phyloP scores from a whole-genome alignment of 1,140 invertebrate species.

The Harpegnathos saltator region DNA sequence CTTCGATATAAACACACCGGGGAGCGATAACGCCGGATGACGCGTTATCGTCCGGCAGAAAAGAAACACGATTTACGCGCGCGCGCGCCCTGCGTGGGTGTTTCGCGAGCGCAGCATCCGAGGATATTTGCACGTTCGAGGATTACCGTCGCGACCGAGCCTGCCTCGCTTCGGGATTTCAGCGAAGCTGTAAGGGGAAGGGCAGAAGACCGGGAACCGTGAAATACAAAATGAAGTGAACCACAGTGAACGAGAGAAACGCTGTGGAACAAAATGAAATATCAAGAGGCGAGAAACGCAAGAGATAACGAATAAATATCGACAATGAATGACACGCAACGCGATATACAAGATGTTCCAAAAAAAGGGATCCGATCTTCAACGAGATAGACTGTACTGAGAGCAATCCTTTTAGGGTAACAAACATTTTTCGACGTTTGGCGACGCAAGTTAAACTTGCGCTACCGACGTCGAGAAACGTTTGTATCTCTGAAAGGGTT shows the following conservation, averaged over 20 bases:
- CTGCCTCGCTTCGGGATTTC: conserved; percentile 10
- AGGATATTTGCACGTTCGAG: conserved; percentile 35
- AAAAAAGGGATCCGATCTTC: too few relatives aligned
- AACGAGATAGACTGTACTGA: too few relatives aligned
- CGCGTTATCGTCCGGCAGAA: conserved; percentile 30
- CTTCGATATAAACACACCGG: conserved; percentile 45
- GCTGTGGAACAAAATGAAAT: neutral
- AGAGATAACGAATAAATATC: conserved; percentile 2
- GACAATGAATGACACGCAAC: neutral
- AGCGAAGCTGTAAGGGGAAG: neutral
- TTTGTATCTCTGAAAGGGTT: too few relatives aligned
- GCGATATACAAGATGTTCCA: neutral
- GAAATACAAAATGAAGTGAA: conserved; percentile 31
- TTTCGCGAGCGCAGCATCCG: conserved; percentile 16
- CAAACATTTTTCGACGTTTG: too few relatives aligned
- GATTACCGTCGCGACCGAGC: conserved; percentile 24
- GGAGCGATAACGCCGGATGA: conserved; percentile 42
- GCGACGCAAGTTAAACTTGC: too few relatives aligned
- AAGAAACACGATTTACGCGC: conserved; percentile 46
- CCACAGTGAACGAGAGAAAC: neutral
- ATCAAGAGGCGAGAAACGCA: neutral
- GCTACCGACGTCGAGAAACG: too few relatives aligned
- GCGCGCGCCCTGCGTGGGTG: neutral
- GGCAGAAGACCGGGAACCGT: neutral
- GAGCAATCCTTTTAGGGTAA: too few relatives aligned